Percentiles rank a stretch among this genome's conserved stretches.
Conservation (phyloP, 2,888 invertebrate species). For the Crepidodera aurea region DNA sequence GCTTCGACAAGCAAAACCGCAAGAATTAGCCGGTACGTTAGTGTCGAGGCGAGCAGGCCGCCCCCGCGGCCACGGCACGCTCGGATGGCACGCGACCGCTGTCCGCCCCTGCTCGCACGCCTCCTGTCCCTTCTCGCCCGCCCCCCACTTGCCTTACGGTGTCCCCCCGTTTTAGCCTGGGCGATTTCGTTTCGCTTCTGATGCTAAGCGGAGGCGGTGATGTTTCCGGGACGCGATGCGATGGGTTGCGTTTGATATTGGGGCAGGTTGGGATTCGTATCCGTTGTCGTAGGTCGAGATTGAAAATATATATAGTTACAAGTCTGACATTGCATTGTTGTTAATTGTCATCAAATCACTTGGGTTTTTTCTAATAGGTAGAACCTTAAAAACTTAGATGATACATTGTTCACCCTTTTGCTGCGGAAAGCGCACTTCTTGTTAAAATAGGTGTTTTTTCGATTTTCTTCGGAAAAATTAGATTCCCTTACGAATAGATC, state of each 20-base stretch:
- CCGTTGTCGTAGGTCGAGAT: constrained; percentile 5
- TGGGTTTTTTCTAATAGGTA: no score
- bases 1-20: constrained; percentile 35
- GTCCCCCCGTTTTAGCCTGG: background rate
- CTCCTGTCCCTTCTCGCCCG: constrained; percentile 33
- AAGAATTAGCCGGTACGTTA: constrained; percentile 34
- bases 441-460: no score
- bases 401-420: no score
- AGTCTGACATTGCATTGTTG: constrained; percentile 1
- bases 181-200: constrained; percentile 16
- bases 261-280: constrained; percentile 9
- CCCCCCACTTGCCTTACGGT: background rate
- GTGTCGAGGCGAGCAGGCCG: constrained; percentile 37
- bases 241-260: background rate
- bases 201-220: constrained; percentile 16
- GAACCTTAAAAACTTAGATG: no score
- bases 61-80: constrained; percentile 41
- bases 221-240: constrained; percentile 13
- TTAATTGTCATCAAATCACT: no score
- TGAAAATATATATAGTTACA: background rate
- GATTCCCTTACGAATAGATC: no score
- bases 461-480: no score
- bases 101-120: constrained; percentile 51
- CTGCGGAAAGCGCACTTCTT: no score
- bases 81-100: constrained; percentile 58